These are phyloP conservation scores for Malurus cyaneus DNA, from an alignment of 2,113 vertebrate genomes.

Conservation along the genomic window DNA sequence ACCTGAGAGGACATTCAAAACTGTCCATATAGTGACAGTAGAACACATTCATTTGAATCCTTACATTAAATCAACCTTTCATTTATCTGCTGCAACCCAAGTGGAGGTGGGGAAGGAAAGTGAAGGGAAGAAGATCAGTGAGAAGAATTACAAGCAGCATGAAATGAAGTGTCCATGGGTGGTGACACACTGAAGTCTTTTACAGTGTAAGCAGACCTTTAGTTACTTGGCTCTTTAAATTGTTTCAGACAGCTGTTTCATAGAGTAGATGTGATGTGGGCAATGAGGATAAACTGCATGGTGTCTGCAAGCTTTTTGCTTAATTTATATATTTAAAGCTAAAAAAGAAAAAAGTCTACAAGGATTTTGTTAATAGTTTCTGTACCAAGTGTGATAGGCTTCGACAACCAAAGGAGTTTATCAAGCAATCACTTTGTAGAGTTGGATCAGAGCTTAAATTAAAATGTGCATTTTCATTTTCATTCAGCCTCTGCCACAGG, in stretches of 20 bases:
- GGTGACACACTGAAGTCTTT: neutral
- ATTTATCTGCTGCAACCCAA: neutral
- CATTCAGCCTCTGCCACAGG: neutral
- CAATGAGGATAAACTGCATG: neutral
- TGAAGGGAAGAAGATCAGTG: neutral
- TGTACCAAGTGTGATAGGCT: neutral
- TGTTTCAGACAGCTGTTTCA: neutral
- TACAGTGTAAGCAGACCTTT: neutral
- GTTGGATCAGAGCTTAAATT: neutral
- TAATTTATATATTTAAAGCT: neutral
- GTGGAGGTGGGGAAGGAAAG: neutral
- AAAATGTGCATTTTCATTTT: neutral
- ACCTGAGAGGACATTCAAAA: neutral
- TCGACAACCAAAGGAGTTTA: neutral
- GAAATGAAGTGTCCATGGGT: neutral
- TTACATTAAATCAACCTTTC: neutral
- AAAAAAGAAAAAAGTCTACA: too few relatives aligned
- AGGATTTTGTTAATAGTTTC: neutral
- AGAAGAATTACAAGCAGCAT: neutral
- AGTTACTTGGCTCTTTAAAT: neutral
- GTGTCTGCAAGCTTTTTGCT: neutral
- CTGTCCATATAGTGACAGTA: neutral
- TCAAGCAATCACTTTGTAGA: neutral
- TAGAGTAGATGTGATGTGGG: too few relatives aligned
- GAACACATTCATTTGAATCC: neutral